Base-by-base conservation (phyloP, 2,797 vertebrate genomes). In the Gymnopithys bicolor region DNA sequence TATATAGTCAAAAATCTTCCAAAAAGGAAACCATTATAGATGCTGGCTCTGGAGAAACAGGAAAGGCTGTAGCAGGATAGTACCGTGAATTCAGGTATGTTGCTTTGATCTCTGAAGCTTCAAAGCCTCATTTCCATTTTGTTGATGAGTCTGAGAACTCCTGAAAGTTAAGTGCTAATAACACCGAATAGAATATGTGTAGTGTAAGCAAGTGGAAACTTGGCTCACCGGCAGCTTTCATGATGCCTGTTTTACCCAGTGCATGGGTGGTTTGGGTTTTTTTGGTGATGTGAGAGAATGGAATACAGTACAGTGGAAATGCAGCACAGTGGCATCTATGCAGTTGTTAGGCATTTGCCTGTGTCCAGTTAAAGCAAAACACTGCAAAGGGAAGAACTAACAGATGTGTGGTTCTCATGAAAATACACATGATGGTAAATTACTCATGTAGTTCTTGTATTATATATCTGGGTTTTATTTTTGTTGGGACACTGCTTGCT, bases 111-210 rank as follows among this genome's bases (percentile, higher is more conserved):
- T 95, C 12, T 0, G 17, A 11, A 81, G n/a, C 91, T 96, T 96
- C 95, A 96, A 95, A 95, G 93, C 68, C 56, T 90, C 28, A 89
- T 95, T 96, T 96, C 77, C 91, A 95, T 96, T 81, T 90, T 52
- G 84, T 64, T 93, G 87, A 84, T 56, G 91, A 86, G 80, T 68
- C 89, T 91, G 82, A 93, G 91, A 94, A 87, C 75, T 69, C 15
- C 9, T 84, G 68, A 64, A 77, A 90, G 48, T 59, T 59, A 45
- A 66, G 76, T 62, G 60, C 51, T 91, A 89, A 84, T 91, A 79
- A 74, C 59, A 55, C 5, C 0, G 1, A 55, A 58, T 55, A 81
- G 76, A 84, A 16, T 75, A 70, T 45, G n/a, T 69, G 77, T 33
- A 64, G 64, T 43, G 43, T 24, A 27, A 90, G 55, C 91, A 94